Percentiles rank a stretch among this genome's conserved stretches.
These are phyloP conservation scores for Sinella curviseta DNA, from an alignment of 1,140 invertebrate species.

Conservation along the genomic window DNA sequence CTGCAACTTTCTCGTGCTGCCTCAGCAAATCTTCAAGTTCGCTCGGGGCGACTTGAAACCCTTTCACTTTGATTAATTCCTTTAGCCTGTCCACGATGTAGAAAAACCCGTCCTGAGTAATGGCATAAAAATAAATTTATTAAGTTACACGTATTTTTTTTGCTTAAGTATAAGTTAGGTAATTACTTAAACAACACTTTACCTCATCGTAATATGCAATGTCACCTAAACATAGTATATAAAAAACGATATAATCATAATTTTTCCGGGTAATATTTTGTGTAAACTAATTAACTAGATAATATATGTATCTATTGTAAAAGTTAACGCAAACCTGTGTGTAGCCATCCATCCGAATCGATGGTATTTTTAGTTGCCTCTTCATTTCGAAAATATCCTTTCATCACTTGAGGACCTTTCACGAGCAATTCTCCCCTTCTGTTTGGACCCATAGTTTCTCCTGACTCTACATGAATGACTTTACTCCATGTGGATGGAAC, in stretches of 20 bases:
- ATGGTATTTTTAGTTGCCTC: slow-evolving; percentile 67
- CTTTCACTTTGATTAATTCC: slow-evolving; percentile 88
- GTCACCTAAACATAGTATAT: too few relatives aligned
- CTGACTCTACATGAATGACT: slow-evolving; percentile 38
- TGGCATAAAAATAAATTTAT: not conserved
- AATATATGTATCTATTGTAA: not conserved
- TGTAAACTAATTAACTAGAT: too few relatives aligned
- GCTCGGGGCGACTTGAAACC: slow-evolving; percentile 68
- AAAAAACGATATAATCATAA: not conserved
- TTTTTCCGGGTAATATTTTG: not conserved
- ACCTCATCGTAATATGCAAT: slow-evolving; percentile 28
- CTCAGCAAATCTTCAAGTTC: slow-evolving; percentile 60
- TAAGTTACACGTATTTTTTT: too few relatives aligned
- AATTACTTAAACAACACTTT: too few relatives aligned
- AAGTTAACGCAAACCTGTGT: slow-evolving; percentile 58
- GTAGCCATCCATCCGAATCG: slow-evolving; percentile 71
- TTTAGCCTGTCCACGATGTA: slow-evolving; percentile 82
- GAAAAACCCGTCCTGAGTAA: slow-evolving; percentile 60
- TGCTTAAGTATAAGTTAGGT: too few relatives aligned
- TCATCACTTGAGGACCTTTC: slow-evolving; percentile 62
- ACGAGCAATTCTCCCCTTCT: slow-evolving; percentile 67
- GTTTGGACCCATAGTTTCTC: slow-evolving; percentile 47
- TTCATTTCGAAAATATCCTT: slow-evolving; percentile 58
- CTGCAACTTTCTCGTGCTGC: slow-evolving; percentile 55
- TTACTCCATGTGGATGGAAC: slow-evolving; percentile 29